phyloP scores from a whole-genome alignment of 2,797 vertebrate species.

The Hylomyscus alleni region DNA sequence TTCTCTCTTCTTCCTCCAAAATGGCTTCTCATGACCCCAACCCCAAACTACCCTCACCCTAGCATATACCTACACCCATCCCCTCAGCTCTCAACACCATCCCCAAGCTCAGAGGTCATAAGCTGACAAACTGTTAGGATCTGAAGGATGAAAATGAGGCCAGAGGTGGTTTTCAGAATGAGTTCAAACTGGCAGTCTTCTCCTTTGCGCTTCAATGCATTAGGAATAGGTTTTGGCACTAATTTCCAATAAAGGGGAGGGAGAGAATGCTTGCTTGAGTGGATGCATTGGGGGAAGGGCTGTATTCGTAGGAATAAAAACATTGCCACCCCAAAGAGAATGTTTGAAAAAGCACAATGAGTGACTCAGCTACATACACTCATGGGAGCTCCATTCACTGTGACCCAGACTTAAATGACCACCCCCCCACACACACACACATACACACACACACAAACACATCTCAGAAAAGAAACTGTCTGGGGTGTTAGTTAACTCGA shows the following conservation, averaged over 20 bases:
- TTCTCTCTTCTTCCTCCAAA: not conserved
- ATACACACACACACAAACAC: too few species aligned
- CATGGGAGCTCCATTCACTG: not conserved
- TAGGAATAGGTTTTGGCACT: not conserved
- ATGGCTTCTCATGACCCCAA: not conserved
- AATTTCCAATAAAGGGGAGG: not conserved
- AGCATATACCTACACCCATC: fast-evolving
- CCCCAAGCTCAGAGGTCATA: not conserved
- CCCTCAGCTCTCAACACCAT: not conserved
- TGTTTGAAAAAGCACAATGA: not conserved
- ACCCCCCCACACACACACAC: not conserved
- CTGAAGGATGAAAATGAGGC: constrained; percentile 34
- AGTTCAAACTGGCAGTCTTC: not conserved
- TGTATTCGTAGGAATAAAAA: not conserved
- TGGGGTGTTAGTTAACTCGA: not conserved
- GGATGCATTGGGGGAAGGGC: not conserved
- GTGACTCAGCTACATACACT: not conserved
- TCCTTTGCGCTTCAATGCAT: not conserved
- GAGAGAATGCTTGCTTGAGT: not conserved
- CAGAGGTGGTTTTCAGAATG: not conserved
- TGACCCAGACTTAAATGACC: constrained; percentile 29
- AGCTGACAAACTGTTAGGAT: constrained; percentile 3
- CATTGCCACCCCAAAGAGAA: not conserved
- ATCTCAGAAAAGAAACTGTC: not conserved
- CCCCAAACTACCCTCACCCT: not conserved